Evolutionary conservation across 2,797 vertebrate species (phyloP), one percentile per base, ranked within the genome.

Genomic region (Tamandua tetradactyla): DNA sequence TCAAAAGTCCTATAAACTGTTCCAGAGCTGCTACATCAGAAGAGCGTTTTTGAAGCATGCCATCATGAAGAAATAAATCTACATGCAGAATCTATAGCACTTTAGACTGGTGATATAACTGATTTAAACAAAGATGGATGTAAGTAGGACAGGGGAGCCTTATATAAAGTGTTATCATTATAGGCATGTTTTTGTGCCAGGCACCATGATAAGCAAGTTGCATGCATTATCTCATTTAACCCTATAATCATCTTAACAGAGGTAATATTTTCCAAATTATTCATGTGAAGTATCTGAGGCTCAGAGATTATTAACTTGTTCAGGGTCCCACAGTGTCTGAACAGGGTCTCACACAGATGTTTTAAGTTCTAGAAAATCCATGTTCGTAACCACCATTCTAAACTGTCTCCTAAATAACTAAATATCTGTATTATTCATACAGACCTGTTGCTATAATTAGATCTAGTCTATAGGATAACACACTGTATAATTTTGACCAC

Each of bases 271-370:
- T 64, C 22, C 6, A 25, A 23, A 61, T 72, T 79, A 76, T 84
- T 81, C 75, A 64, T n/a, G 44, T 49, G 30, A 91, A 86, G 69
- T 82, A 86, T 57, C n/a, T 93, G 17, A 93, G 87, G 13, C n/a
- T 80, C 89, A 35, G 18, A 78, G 18, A 80, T 42, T 52, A 72
- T 62, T 81, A 59, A 72, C 78, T 87, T 88, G 18, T 84, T 55
- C n/a, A 49, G 17, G 37, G 4, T 57, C 13, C 44, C 23, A 75
- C 1, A 6, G 1, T 79, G 11, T 91, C 30, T 92, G 55, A 80
- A 55, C 40, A 83, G 61, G 42, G 55, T 64, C 37, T 89, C 78
- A 57, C 88, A 89, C 15, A 44, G 18, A n/a, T 30, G 4, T 37
- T 59, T 74, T 93, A 85, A 85, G 14, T 91, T 88, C n/a, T 81